These are phyloP conservation scores for Drosophila arizonae DNA, from an alignment of 1,140 invertebrate genomes.

Conservation along the genomic window DNA sequence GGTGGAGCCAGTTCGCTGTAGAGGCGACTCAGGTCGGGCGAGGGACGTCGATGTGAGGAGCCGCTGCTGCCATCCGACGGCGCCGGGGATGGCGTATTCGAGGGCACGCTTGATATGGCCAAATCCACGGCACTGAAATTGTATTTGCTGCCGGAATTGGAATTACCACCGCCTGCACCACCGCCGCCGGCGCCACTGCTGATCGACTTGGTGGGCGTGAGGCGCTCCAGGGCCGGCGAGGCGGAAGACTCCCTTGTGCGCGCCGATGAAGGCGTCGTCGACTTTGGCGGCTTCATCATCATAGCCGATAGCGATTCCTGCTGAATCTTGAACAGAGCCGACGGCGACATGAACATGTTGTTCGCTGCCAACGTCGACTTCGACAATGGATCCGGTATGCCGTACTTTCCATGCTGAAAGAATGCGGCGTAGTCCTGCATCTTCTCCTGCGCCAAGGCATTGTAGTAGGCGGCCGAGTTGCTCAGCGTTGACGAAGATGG, in stretches of 20 bases:
- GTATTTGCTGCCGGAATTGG: slow-evolving; percentile 78
- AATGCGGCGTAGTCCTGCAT: slow-evolving; percentile 80
- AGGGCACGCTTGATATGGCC: slow-evolving; percentile 82
- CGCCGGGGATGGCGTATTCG: slow-evolving; percentile 78
- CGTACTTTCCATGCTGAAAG: slow-evolving; percentile 77
- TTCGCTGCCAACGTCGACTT: slow-evolving; percentile 87
- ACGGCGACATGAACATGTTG: slow-evolving; percentile 87
- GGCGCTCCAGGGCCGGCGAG: slow-evolving; percentile 80
- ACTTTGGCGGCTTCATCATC: slow-evolving; percentile 83
- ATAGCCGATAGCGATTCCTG: slow-evolving; percentile 84
- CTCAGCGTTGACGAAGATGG: slow-evolving; percentile 58
- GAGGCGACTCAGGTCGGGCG: slow-evolving; percentile 73
- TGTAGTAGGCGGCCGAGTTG: slow-evolving; percentile 74
- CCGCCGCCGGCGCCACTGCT: slow-evolving; percentile 36
- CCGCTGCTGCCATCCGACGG: slow-evolving; percentile 75
- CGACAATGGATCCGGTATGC: slow-evolving; percentile 87
- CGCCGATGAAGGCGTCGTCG: slow-evolving; percentile 64
- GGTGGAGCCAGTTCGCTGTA: slow-evolving; percentile 72
- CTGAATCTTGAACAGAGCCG: slow-evolving; percentile 83
- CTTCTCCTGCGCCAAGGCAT: slow-evolving; percentile 77
- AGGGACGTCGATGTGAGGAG: slow-evolving; percentile 68
- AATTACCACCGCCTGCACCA: slow-evolving; percentile 60
- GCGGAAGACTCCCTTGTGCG: slow-evolving; percentile 77
- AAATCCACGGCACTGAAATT: slow-evolving; percentile 83
- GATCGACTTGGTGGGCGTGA: slow-evolving; percentile 75